These are phyloP conservation scores for Ichneumon xanthorius DNA, from an alignment of 2,888 invertebrate species.

Conservation along the genomic window DNA sequence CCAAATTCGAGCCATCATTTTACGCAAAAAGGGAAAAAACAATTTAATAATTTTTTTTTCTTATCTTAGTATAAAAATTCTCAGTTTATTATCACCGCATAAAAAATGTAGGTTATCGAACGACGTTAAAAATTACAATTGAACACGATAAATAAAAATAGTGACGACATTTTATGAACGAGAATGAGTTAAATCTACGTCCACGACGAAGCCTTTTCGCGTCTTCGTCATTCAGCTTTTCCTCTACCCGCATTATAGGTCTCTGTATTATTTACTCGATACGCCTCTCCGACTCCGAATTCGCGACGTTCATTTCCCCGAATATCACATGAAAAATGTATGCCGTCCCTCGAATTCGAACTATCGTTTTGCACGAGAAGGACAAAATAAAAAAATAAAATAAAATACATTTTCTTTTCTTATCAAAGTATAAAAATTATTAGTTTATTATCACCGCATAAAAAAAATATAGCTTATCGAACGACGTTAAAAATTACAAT, in stretches of 20 bases:
- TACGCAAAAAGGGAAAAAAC: not conserved
- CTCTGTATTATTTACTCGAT: conserved; percentile 37
- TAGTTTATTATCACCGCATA: conserved; percentile 14
- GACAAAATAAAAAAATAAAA: not conserved
- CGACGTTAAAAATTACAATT: too few relatives aligned
- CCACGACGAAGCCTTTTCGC: conserved; percentile 47
- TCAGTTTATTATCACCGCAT: conserved; percentile 9
- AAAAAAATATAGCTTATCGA: not conserved
- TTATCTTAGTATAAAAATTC: not conserved
- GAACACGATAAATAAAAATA: too few relatives aligned
- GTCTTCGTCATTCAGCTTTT: conserved; percentile 55
- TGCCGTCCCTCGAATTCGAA: not conserved
- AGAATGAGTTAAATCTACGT: conserved; percentile 26
- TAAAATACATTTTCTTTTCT: not conserved
- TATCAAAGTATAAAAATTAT: conserved; percentile 21
- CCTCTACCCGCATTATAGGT: conserved; percentile 33
- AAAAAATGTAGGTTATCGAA: not conserved
- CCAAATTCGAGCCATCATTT: not conserved
- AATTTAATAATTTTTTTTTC: not conserved
- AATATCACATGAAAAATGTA: not conserved
- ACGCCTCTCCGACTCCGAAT: conserved; percentile 1
- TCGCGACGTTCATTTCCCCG: conserved; percentile 9
- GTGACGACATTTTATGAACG: too few relatives aligned
- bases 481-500: conserved; percentile 1
- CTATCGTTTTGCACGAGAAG: not conserved